These are phyloP conservation scores for Amblyjoppa proteus DNA, from an alignment of 2,888 invertebrate species.

Conservation along the genomic window DNA sequence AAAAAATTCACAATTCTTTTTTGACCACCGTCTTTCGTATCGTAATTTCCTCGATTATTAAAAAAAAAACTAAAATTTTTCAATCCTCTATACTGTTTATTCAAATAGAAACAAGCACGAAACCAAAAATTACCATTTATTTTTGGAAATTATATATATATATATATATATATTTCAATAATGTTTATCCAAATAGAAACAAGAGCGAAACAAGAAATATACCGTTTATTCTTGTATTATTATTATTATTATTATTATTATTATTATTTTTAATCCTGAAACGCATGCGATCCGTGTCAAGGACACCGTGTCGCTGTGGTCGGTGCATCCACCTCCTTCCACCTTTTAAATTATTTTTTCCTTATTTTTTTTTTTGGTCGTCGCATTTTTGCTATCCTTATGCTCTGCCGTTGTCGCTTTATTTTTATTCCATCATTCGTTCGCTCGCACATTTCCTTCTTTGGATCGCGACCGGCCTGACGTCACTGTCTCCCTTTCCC, in stretches of 20 bases:
- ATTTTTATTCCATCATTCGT: constrained; percentile 55
- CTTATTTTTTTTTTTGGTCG: constrained; percentile 9
- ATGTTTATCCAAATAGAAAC: no score
- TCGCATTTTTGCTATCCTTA: constrained; percentile 78
- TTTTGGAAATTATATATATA: no score
- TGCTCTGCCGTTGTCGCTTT: constrained; percentile 76
- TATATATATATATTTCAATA: no score
- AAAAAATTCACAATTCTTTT: neutral
- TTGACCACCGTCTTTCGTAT: neutral
- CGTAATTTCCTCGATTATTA: no score
- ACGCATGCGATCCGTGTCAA: constrained; percentile 64
- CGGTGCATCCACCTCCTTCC: constrained; percentile 31
- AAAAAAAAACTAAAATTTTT: no score
- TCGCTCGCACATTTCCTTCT: constrained; percentile 74
- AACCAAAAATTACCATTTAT: neutral
- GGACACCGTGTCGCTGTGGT: constrained; percentile 58
- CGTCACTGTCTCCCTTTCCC: constrained; percentile 71
- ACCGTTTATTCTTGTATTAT: neutral
- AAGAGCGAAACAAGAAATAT: no score
- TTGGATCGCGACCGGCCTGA: constrained; percentile 75
- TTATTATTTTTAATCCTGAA: constrained; percentile 32
- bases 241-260: neutral
- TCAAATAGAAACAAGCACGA: no score
- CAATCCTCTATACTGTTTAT: no score
- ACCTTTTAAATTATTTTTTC: constrained; percentile 15